A percentile compares a stretch with the other conserved stretches of the same genome.
These are phyloP conservation scores for Cataglyphis hispanica DNA, from an alignment of 1,140 invertebrate genomes.

Conservation along the genomic window DNA sequence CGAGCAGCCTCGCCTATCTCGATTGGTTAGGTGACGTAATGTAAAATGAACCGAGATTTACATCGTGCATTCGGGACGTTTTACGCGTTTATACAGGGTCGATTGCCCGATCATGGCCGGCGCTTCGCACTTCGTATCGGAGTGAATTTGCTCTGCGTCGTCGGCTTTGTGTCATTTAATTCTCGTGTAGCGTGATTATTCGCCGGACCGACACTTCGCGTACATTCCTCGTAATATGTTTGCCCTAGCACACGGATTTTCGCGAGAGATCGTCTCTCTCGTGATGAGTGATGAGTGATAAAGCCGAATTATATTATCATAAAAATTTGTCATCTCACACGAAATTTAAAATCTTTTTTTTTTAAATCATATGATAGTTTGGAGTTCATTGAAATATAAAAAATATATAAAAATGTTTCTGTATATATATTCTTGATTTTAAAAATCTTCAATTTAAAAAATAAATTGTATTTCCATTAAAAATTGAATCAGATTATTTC, in stretches of 20 bases:
- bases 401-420: background rate
- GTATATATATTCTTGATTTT: too few species aligned
- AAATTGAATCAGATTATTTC: background rate
- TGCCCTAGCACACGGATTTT: slow-evolving; percentile 35
- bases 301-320: slow-evolving; percentile 6
- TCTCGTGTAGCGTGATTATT: slow-evolving; percentile 51
- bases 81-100: slow-evolving; percentile 57
- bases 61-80: slow-evolving; percentile 69
- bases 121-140: slow-evolving; percentile 65
- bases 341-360: background rate
- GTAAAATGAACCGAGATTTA: slow-evolving; percentile 74
- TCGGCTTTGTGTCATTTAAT: slow-evolving; percentile 68
- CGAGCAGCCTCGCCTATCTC: slow-evolving; percentile 64
- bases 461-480: background rate
- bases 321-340: background rate
- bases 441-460: background rate
- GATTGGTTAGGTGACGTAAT: slow-evolving; percentile 72
- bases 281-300: slow-evolving; percentile 29
- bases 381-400: background rate
- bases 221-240: slow-evolving; percentile 34
- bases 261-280: slow-evolving; percentile 31
- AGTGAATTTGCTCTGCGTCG: slow-evolving; percentile 26
- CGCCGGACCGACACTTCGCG: background rate
- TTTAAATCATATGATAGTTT: background rate
- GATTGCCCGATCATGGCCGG: slow-evolving; percentile 59